These are phyloP conservation scores for Archaeoteleia sp. DNA, from an alignment of 2,888 invertebrate species.

Conservation along the genomic window DNA sequence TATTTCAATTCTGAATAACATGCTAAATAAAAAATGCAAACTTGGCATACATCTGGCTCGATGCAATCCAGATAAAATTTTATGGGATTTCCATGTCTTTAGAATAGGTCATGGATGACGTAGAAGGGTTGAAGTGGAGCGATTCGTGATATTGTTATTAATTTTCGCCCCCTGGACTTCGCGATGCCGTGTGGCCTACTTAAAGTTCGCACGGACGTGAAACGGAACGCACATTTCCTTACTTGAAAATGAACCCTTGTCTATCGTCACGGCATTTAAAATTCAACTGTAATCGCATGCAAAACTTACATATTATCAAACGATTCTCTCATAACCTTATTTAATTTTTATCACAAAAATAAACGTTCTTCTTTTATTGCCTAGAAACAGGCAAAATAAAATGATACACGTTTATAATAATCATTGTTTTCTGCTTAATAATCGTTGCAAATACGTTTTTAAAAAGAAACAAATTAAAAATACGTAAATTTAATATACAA, in stretches of 20 bases:
- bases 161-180: constrained; percentile 56
- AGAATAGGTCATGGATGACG: constrained; percentile 47
- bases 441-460: too few species aligned
- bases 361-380: too few species aligned
- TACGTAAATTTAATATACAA: too few species aligned
- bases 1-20: too few species aligned
- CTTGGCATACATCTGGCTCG: constrained; percentile 14
- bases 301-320: too few species aligned
- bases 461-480: too few species aligned
- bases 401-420: too few species aligned
- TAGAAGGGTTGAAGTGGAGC: constrained; percentile 42
- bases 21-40: constrained; percentile 1
- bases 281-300: constrained; percentile 2
- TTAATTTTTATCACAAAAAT: too few species aligned
- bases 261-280: neutral
- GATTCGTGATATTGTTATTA: constrained; percentile 55
- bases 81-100: constrained; percentile 29
- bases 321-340: too few species aligned
- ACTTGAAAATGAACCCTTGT: constrained; percentile 30
- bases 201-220: constrained; percentile 52
- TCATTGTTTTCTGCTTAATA: too few species aligned
- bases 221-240: constrained; percentile 47
- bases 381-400: too few species aligned
- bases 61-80: constrained; percentile 33
- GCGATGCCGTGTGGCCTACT: constrained; percentile 62